Evolutionary conservation across 2,113 vertebrate genomes (phyloP).

Genomic region (Carlito syrichta): DNA sequence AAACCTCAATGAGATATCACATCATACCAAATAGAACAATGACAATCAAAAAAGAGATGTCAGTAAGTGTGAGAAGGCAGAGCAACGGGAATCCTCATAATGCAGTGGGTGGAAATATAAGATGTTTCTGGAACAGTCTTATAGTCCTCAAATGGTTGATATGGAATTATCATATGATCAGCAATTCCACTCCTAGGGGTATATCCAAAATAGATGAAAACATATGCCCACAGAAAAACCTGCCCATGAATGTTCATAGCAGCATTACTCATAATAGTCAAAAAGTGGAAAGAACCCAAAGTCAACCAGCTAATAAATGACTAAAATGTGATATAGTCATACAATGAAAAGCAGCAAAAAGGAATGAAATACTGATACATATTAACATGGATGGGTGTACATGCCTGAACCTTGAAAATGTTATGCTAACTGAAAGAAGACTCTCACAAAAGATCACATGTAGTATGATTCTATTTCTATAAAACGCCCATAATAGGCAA

Average conservation of each 20-base stretch:
- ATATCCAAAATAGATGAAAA: not conserved
- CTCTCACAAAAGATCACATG: not conserved
- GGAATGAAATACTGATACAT: not conserved
- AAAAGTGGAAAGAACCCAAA: not conserved
- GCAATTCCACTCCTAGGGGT: not conserved
- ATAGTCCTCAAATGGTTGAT: not conserved
- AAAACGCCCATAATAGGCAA: not conserved
- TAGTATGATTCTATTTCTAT: not conserved
- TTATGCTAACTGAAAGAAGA: not conserved
- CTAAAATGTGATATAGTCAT: not conserved
- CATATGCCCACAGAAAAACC: not conserved
- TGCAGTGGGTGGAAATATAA: not conserved
- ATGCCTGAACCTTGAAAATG: not conserved
- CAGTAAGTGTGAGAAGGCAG: not conserved
- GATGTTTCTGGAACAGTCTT: not conserved
- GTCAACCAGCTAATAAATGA: not conserved
- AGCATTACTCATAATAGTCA: not conserved
- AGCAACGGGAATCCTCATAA: not conserved
- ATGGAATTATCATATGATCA: not conserved
- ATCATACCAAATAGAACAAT: not conserved
- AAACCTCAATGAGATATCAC: not conserved
- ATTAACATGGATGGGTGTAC: not conserved
- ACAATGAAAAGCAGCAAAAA: not conserved
- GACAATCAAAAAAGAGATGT: not conserved
- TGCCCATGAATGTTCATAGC: not conserved